Base-by-base conservation (phyloP, 2,888 invertebrate genomes). In the Protonemura montana region DNA sequence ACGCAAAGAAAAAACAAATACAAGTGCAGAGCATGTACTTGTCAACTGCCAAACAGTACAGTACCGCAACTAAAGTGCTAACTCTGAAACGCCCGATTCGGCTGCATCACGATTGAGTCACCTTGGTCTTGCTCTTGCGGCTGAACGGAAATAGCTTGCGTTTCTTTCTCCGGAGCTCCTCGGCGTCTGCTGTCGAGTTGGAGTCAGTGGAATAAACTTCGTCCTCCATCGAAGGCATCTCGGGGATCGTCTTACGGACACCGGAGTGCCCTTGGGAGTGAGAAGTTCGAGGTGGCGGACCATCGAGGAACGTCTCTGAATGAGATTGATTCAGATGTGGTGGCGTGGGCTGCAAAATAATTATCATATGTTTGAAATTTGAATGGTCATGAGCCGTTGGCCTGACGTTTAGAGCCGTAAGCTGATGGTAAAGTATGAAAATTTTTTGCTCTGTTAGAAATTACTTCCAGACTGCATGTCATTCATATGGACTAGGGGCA, bases 201-300 rank as follows among this genome's bases (percentile, higher is more conserved):
- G 95, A 95, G 90, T 95, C 95, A 0, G 95, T 95, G 0, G 95
- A 95, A 87, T 93, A 92, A 25, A 93, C 91, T 89, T 95, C 95
- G 88, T 95, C 95, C 88, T 95, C 95, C 0, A 92, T 91, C 0
- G 93, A 92, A 88, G 91, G 92, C 0, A 82, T 82, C 42, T 87
- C 85, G 27, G 29, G 28, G 42, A 76, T 82, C 21, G 41, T 16
- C 28, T 84, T 84, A 76, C 42, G 26, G 7, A 30, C n/a, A 6
- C 13, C 81, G 0, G 41, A 5, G 89, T 90, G 87, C 90, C 91
- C 88, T 89, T 82, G 2, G 87, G 76, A 88, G 88, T 86, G 88
- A 35, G 35, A 35, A 3, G 35, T 35, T 85, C 28, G 88, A 80
- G 77, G 85, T 41, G 42, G 87, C 86, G 76, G 87, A 86, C 88